Percentiles rank a stretch among this genome's conserved stretches.
Evolutionary conservation across 2,113 vertebrate species (phyloP).

Genomic region (Gobius niger): DNA sequence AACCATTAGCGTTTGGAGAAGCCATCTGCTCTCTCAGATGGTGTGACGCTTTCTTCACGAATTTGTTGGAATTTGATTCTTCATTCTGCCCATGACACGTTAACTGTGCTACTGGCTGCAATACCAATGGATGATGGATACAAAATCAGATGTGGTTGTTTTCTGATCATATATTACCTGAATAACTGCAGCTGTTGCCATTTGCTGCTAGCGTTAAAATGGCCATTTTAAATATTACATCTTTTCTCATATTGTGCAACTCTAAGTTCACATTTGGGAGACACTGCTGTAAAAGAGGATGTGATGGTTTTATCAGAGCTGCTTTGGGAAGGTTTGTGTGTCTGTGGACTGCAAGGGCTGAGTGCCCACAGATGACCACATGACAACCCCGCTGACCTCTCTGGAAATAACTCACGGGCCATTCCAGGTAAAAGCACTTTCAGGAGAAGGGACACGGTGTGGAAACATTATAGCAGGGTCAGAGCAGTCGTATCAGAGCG

Average conservation of each 20-base stretch:
- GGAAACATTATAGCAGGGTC: constrained; percentile 15
- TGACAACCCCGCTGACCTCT: constrained; percentile 34
- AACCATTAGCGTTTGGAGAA: too few relatives aligned
- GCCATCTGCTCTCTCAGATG: too few relatives aligned
- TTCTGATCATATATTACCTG: too few relatives aligned
- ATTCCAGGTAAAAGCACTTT: constrained; percentile 50
- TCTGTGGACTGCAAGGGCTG: constrained; percentile 14
- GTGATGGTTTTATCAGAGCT: constrained; percentile 35
- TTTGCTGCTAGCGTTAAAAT: too few relatives aligned
- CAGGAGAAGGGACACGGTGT: constrained; percentile 24
- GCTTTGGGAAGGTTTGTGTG: constrained; percentile 26
- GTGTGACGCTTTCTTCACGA: too few relatives aligned
- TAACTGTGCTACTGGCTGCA: too few relatives aligned
- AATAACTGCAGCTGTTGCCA: too few relatives aligned
- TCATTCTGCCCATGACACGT: too few relatives aligned
- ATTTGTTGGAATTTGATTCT: too few relatives aligned
- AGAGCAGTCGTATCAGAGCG: constrained; percentile 20
- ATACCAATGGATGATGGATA: too few relatives aligned
- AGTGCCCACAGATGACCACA: constrained; percentile 28
- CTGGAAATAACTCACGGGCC: constrained; percentile 11
- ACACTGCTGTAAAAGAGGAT: constrained; percentile 1
- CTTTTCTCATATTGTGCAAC: background rate
- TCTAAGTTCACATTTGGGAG: background rate
- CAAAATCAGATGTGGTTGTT: too few relatives aligned
- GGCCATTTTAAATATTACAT: too few relatives aligned